Evolutionary conservation across 2,113 vertebrate genomes (phyloP), one percentile per base, ranked within the genome.

Genomic region (Gymnarchus niloticus): DNA sequence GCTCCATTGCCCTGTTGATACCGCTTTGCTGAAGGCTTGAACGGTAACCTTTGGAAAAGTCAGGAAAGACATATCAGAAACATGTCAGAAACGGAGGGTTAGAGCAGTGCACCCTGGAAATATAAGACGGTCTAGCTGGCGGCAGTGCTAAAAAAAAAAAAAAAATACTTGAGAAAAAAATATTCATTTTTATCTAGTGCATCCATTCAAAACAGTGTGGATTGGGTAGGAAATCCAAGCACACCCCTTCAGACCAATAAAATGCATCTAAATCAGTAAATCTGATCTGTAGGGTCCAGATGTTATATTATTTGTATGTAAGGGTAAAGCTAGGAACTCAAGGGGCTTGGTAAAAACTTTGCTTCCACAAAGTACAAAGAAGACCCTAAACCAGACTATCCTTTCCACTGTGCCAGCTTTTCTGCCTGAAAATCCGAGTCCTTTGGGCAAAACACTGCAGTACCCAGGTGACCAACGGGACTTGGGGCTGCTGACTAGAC

Each of bases 31-130:
- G 49, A 82, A 82, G 48, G 80, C 25, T 25, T 56, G 48, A 81
- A 81, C 48, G 51, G 51, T 82, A 56, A 54, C 49, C 80, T 82
- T 82, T 82, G 49, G 25, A 82, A 82, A 82, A 82, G 51, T 82
- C 80, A 82, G 80, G 80, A 33, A 82, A 82, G n/a, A 33, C 28
- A n/a, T 82, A 33, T 82, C 80, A 54, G 25, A 54, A 23, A 25
- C 80, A 78, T 23, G 76, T 48, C 21, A 44, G 76, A 78, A n/a
- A 78, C 9, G 1, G 17, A 17, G 9, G 76, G 76, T 78, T 48
- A 46, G 76, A 78, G 56, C 54, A 48, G 41, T 9, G 12, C 21
- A 83, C 37, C 33, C 21, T 8, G 14, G 6, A 23, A 44, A 25
- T 23, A 46, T 9, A 37, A 17, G 3, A 73, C 28, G 41, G 65